Conservation (phyloP, 2,113 vertebrate species). For the Megaptera novaeangliae region DNA sequence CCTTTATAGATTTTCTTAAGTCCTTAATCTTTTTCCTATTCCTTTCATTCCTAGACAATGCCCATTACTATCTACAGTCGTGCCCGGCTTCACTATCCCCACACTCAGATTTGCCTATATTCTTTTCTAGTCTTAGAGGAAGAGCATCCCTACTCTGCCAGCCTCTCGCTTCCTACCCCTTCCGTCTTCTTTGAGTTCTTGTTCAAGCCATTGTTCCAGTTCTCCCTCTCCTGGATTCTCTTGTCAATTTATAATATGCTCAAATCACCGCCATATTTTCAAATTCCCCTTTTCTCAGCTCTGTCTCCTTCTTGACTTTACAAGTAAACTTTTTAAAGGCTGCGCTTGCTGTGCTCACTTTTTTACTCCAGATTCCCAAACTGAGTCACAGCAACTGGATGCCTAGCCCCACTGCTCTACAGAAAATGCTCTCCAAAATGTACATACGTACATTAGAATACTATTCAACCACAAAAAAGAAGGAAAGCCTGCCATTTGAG, state of each 20-base stretch:
- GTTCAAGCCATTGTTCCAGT: not conserved
- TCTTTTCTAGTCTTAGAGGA: not conserved
- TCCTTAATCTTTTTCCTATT: not conserved
- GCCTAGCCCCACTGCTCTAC: not conserved
- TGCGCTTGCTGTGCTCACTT: not conserved
- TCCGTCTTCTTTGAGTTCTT: not conserved
- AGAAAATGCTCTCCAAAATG: not conserved
- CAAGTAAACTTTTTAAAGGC: not conserved
- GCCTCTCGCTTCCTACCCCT: rapidly evolving
- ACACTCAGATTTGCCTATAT: not conserved
- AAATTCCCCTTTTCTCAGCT: not conserved
- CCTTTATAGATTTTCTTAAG: not conserved
- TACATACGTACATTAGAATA: no score
- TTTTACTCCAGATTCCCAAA: not conserved
- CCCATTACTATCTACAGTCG: not conserved
- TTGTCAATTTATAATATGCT: not conserved
- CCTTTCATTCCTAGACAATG: not conserved
- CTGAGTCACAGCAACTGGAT: not conserved
- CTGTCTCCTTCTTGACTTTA: not conserved
- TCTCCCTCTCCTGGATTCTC: not conserved
- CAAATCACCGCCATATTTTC: not conserved
- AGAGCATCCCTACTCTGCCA: not conserved
- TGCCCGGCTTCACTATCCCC: no score
- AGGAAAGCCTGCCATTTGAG: not conserved
- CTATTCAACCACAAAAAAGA: not conserved